These are phyloP conservation scores for Dreissena rostriformis DNA, from an alignment of 1,140 invertebrate genomes.

Conservation along the genomic window DNA sequence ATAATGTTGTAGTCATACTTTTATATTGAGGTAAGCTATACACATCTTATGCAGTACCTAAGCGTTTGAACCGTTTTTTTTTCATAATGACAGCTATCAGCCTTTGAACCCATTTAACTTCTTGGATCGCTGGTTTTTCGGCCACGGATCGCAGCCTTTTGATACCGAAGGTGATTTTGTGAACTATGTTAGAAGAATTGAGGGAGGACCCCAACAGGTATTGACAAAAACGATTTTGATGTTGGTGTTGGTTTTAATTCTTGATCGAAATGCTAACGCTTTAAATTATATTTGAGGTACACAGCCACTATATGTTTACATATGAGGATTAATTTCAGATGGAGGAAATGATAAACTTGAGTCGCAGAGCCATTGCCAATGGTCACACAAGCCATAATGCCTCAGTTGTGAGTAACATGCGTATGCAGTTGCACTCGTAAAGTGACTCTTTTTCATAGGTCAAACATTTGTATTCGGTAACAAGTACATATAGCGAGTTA, in stretches of 20 bases:
- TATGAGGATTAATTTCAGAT: conserved; percentile 55
- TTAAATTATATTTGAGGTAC: neutral
- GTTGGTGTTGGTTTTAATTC: too few relatives aligned
- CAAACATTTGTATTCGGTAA: too few relatives aligned
- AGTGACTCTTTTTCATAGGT: too few relatives aligned
- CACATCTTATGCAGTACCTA: too few relatives aligned
- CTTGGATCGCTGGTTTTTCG: conserved; percentile 60
- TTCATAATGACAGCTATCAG: conserved; percentile 58
- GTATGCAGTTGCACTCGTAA: too few relatives aligned
- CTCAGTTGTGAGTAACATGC: conserved; percentile 61
- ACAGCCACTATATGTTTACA: neutral
- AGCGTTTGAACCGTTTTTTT: neutral
- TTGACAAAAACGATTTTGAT: neutral
- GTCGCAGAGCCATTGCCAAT: conserved; percentile 48
- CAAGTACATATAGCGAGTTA: too few relatives aligned
- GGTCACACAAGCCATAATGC: conserved; percentile 59
- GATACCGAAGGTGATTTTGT: conserved; percentile 67
- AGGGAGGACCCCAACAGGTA: conserved; percentile 64
- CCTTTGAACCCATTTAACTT: conserved; percentile 71
- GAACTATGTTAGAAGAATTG: conserved; percentile 62
- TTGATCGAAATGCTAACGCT: too few relatives aligned
- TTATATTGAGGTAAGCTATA: too few relatives aligned
- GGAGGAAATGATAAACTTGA: conserved; percentile 59
- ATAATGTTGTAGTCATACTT: too few relatives aligned
- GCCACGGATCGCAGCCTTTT: conserved; percentile 49